Evolutionary conservation across 1,140 invertebrate species (phyloP).

Genomic region (Lutraria rhynchaena): DNA sequence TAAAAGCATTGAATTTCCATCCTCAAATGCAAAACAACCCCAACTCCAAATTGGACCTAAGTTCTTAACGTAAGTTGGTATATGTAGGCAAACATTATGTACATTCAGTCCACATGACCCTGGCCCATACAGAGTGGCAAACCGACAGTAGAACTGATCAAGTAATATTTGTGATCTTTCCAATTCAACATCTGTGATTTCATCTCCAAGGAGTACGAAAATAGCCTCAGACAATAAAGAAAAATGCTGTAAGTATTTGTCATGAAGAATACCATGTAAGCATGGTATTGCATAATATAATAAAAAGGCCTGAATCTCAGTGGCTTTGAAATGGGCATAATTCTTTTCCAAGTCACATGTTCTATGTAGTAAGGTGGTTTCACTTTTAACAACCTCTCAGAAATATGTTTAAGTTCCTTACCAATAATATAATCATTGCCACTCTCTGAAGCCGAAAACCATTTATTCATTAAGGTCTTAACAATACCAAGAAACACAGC

Average conservation of each 20-base stretch:
- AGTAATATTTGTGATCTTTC: constrained; percentile 27
- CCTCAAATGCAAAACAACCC: constrained; percentile 63
- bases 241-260: constrained; percentile 37
- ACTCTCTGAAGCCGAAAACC: constrained; percentile 42
- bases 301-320: constrained; percentile 28
- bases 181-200: constrained; percentile 5
- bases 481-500: constrained; percentile 25
- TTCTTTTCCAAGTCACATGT: constrained; percentile 34
- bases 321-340: constrained; percentile 46
- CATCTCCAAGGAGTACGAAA: constrained; percentile 39
- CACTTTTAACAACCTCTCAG: constrained; percentile 6
- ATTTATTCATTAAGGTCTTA: constrained; percentile 47
- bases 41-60: constrained; percentile 55
- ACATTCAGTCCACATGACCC: constrained; percentile 41
- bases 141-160: constrained; percentile 16
- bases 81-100: constrained; percentile 46
- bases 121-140: constrained; percentile 25
- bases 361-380: constrained; percentile 40
- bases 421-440: constrained; percentile 51
- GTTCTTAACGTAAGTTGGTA: constrained; percentile 27
- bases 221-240: constrained; percentile 15
- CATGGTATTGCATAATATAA: constrained; percentile 44
- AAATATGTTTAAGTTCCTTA: constrained; percentile 32
- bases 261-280: constrained; percentile 16
- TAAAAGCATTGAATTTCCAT: constrained; percentile 49